Conservation (phyloP, 2,113 vertebrate genomes). For the Rhynchopsitta pachyrhyncha region DNA sequence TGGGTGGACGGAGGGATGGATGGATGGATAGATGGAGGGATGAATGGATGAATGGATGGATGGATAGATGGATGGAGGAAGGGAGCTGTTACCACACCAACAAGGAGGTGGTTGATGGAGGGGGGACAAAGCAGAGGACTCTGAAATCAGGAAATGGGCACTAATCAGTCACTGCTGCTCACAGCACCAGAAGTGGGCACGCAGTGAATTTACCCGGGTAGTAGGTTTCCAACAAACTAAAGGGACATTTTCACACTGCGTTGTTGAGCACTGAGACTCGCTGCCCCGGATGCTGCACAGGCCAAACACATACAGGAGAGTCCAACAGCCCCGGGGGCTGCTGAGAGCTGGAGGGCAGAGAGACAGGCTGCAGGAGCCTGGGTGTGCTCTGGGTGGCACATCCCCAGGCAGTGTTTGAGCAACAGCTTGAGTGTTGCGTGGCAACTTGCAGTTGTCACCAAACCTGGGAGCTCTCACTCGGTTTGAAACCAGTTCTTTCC, state of each 20-base stretch:
- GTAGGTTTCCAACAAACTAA: neutral
- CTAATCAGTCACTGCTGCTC: neutral
- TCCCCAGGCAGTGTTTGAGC: neutral
- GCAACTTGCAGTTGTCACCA: neutral
- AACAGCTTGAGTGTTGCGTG: neutral
- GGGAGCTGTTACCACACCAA: neutral
- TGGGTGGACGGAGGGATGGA: neutral
- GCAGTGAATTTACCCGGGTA: neutral
- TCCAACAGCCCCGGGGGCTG: neutral
- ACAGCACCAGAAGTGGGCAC: neutral
- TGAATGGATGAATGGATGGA: neutral
- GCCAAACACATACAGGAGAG: rapidly evolving
- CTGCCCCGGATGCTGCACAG: rapidly evolving
- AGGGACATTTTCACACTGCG: rapidly evolving
- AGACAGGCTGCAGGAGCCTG: neutral
- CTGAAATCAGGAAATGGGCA: neutral
- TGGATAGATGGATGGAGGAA: neutral
- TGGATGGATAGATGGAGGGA: neutral
- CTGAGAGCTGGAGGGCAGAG: neutral
- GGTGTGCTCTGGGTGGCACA: neutral
- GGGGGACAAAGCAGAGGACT: neutral
- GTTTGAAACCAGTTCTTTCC: neutral
- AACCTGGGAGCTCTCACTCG: neutral
- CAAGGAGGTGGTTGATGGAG: neutral
- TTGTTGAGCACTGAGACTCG: rapidly evolving